Base-by-base conservation (phyloP, 1,140 invertebrate genomes). In the Artemia franciscana region DNA sequence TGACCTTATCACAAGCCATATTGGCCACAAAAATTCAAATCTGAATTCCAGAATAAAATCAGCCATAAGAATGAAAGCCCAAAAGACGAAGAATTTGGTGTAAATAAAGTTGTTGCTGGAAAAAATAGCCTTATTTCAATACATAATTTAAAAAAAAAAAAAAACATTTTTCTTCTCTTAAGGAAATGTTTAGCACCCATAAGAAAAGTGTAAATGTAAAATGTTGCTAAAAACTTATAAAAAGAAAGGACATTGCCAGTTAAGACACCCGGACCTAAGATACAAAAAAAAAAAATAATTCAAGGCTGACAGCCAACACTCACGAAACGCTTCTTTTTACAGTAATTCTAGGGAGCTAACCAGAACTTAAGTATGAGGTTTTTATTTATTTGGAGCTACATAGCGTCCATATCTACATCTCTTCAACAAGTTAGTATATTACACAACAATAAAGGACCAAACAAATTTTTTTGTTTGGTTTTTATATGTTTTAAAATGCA, bases 1-100 rank as follows among this genome's bases (percentile, higher is more conserved):
- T 74, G 90, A 95, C 75, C 92, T 82, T 62, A 97, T 77, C 67
- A 98, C 80, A 66, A 98, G 81, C 89, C 92, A 98, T 75, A 98
- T 93, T 58, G 94, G 94, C 91, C 92, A 98, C 67, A 98, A 80
- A 78, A 95, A 96, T 80, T 98, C 95, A 79, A 98, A 95, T 69
- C 94, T 87, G 78, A 98, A 97, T 77, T 97, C 93, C 73, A 97
- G 78, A 76, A 98, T 84, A 75, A 95, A 95, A 76, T 98, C 94
- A 68, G 91, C 89, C 74, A 92, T 79, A 71, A 98, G 85, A 63
- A 98, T 89, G 73, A 91, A 80, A 66, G 85, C 83, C 93, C 93
- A 98, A 74, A 97, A 81, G 74, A 94, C 76, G 67, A 98, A 78
- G 78, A 97, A 91, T 75, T 95, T 96, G 74, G 96, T 76, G 77